Conservation (phyloP, 2,113 vertebrate genomes). For the Nesoenas mayeri region DNA sequence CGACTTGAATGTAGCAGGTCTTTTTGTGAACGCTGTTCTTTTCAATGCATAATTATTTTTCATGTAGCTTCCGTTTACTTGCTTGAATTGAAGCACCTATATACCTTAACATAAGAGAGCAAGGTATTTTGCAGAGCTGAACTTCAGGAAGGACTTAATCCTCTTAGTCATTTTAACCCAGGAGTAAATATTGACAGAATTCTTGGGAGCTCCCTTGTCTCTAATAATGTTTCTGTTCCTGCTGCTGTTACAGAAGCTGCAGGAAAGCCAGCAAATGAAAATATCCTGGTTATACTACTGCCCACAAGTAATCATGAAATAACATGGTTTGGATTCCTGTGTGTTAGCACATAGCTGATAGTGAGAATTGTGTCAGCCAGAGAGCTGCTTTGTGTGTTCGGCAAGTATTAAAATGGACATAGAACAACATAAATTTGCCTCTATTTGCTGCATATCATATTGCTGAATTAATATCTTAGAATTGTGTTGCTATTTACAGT, state of each 20-base stretch:
- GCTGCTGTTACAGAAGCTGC: background rate
- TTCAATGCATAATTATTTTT: background rate
- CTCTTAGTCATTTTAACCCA: background rate
- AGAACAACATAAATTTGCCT: background rate
- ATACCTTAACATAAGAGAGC: background rate
- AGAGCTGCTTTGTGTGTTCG: background rate
- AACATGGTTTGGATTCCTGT: background rate
- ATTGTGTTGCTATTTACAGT: background rate
- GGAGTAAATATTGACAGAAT: background rate
- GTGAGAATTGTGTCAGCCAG: background rate
- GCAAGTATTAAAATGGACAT: background rate
- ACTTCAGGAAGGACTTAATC: background rate
- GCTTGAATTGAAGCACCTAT: background rate
- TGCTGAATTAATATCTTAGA: background rate
- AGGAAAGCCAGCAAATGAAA: background rate
- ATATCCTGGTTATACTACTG: background rate
- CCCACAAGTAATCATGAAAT: background rate
- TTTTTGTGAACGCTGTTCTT: background rate
- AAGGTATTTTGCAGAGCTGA: background rate
- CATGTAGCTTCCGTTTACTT: background rate
- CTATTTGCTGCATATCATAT: fast-evolving
- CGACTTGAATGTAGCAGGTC: background rate
- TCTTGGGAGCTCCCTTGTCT: background rate
- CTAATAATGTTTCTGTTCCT: background rate
- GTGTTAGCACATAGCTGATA: fast-evolving